Conservation (phyloP, 2,797 vertebrate genomes). For the Xenentodon cancila region DNA sequence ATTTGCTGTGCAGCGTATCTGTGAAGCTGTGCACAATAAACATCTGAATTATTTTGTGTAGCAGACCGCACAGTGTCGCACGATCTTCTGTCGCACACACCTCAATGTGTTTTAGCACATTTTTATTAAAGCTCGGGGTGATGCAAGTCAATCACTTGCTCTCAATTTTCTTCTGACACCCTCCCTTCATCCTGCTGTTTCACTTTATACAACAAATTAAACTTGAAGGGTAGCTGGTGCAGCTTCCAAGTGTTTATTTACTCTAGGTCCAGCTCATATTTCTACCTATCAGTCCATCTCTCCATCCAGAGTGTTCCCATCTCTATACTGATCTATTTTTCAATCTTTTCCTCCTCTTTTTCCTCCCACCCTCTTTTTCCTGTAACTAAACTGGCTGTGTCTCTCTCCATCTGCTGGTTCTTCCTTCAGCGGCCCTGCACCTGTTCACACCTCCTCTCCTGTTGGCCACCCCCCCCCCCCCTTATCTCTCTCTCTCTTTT, state of each 20-base stretch:
- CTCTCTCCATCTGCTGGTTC: slow-evolving; percentile 99
- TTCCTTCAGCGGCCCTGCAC: slow-evolving; percentile 99
- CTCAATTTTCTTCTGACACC: slow-evolving; percentile 41
- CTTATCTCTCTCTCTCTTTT: slow-evolving; percentile 28
- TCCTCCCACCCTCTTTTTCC: slow-evolving; percentile 88
- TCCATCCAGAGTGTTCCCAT: slow-evolving; percentile 82
- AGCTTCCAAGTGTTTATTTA: slow-evolving; percentile 79
- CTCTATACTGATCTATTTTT: slow-evolving; percentile 89
- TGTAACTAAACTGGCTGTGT: slow-evolving; percentile 99
- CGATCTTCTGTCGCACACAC: slow-evolving; percentile 48
- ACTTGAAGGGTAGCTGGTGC: slow-evolving; percentile 58
- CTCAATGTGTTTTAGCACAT: slow-evolving; percentile 77
- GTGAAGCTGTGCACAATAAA: slow-evolving; percentile 54
- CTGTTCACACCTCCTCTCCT: slow-evolving; percentile 99
- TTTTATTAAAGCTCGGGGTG: slow-evolving; percentile 70
- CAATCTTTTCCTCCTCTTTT: slow-evolving; percentile 79
- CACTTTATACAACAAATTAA: slow-evolving; percentile 54
- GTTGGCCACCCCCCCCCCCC: slow-evolving; percentile 90
- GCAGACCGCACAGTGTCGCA: slow-evolving; percentile 45
- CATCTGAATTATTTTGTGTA: slow-evolving; percentile 63
- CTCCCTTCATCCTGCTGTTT: slow-evolving; percentile 41
- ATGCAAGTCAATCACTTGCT: slow-evolving; percentile 64
- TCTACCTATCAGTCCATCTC: slow-evolving; percentile 54
- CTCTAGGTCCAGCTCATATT: slow-evolving; percentile 77
- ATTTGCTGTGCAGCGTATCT: slow-evolving; percentile 44